phyloP scores from a whole-genome alignment of 2,888 invertebrate genomes.

The Mythimna lalbum region DNA sequence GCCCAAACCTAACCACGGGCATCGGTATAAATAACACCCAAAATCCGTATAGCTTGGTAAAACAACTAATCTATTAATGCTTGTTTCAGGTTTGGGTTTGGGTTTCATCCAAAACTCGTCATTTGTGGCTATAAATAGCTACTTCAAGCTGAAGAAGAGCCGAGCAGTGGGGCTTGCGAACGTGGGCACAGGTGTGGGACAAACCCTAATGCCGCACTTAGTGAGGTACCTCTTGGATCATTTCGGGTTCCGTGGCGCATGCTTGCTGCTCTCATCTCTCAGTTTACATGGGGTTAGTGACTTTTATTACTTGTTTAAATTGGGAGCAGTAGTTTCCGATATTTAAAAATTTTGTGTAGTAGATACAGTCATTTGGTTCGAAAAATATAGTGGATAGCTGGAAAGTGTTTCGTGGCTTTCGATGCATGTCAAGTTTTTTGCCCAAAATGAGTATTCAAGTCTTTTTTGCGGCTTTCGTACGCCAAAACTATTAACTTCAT shows the following conservation, averaged over 20 bases:
- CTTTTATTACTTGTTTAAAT: constrained; percentile 40
- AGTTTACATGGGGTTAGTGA: constrained; percentile 92
- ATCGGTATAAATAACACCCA: constrained; percentile 19
- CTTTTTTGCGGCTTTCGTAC: too few relatives aligned
- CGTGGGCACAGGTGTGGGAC: constrained; percentile 94
- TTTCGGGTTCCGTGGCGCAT: constrained; percentile 92
- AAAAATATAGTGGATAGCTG: too few relatives aligned
- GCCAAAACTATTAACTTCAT: too few relatives aligned
- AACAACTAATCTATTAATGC: constrained; percentile 52
- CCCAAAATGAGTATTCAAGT: too few relatives aligned
- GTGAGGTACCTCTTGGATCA: constrained; percentile 92
- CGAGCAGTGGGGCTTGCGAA: constrained; percentile 94
- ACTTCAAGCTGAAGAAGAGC: constrained; percentile 92
- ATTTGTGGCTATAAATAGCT: constrained; percentile 93
- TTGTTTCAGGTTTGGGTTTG: constrained; percentile 91
- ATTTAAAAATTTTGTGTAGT: too few relatives aligned
- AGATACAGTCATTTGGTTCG: too few relatives aligned
- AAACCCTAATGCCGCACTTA: constrained; percentile 94
- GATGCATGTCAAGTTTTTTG: too few relatives aligned
- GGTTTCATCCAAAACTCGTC: constrained; percentile 93
- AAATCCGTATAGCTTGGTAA: constrained; percentile 39
- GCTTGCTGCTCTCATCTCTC: constrained; percentile 91
- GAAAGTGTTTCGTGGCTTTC: too few relatives aligned
- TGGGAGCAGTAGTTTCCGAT: neutral
- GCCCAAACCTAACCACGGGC: constrained; percentile 23